Evolutionary conservation across 2,797 vertebrate genomes (phyloP).

Genomic region (Sebastolobus altivelis): DNA sequence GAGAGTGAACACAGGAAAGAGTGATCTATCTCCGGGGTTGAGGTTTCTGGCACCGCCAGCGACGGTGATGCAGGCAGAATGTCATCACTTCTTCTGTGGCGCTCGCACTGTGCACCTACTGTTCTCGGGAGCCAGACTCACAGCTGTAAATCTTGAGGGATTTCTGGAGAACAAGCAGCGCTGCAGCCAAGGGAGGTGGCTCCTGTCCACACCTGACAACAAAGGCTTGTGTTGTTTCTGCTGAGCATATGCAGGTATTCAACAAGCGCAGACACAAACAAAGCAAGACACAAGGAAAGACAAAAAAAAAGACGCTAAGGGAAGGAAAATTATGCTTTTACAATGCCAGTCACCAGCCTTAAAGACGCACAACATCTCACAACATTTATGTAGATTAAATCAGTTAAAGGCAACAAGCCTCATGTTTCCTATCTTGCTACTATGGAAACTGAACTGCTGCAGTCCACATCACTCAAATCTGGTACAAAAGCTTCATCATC

Average conservation of each 20-base stretch:
- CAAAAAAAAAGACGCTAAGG: not conserved
- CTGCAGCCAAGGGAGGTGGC: constrained; percentile 30
- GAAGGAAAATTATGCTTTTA: not conserved
- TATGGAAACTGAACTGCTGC: constrained; percentile 60
- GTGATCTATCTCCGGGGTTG: constrained; percentile 64
- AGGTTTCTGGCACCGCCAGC: constrained; percentile 66
- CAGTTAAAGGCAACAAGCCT: constrained; percentile 56
- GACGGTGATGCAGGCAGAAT: constrained; percentile 64
- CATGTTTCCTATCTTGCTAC: constrained; percentile 49
- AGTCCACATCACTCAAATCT: constrained; percentile 48
- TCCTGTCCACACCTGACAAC: constrained; percentile 68
- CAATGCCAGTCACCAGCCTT: constrained; percentile 25
- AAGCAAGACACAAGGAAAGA: not conserved
- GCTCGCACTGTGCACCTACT: constrained; percentile 68
- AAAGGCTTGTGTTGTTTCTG: constrained; percentile 49
- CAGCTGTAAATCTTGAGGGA: constrained; percentile 67
- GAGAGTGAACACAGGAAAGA: constrained; percentile 58
- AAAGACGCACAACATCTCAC: constrained; percentile 44
- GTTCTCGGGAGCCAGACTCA: constrained; percentile 60
- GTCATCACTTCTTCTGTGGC: constrained; percentile 63
- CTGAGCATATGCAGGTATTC: constrained; percentile 26
- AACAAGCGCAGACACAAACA: constrained; percentile 1
- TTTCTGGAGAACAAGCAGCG: constrained; percentile 56
- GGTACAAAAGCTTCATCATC: constrained; percentile 33
- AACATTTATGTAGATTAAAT: constrained; percentile 60